Evolutionary conservation across 2,797 vertebrate species (phyloP).

Genomic region (Pangasius macronema): DNA sequence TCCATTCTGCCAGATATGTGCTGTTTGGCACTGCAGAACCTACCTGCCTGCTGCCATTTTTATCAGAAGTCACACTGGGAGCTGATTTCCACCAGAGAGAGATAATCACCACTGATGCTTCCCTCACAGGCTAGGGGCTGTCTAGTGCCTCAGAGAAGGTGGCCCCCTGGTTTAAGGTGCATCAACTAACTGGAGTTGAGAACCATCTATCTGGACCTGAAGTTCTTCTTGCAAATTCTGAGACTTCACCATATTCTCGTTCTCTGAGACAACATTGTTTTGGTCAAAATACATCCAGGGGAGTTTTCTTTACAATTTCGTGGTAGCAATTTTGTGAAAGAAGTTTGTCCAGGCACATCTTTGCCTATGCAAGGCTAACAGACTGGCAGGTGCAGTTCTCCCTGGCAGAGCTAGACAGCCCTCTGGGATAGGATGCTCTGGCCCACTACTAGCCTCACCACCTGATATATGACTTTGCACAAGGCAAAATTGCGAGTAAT

Average conservation of each 20-base stretch:
- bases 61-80: not conserved
- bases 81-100: not conserved
- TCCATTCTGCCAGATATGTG: not conserved
- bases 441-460: not conserved
- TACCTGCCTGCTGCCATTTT: too few relatives aligned
- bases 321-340: not conserved
- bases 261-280: too few relatives aligned
- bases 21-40: not conserved
- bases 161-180: not conserved
- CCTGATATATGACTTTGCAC: not conserved
- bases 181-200: not conserved
- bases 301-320: not conserved
- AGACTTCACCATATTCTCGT: too few relatives aligned
- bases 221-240: too few relatives aligned
- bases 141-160: not conserved
- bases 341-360: not conserved
- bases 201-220: not conserved
- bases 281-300: not conserved
- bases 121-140: not conserved
- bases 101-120: not conserved
- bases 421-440: not conserved
- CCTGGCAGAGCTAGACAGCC: not conserved
- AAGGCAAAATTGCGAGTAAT: not conserved
- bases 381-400: not conserved
- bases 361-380: not conserved